A percentile compares a stretch with the other conserved stretches of the same genome.
Conservation (phyloP, 2,113 vertebrate genomes). For the Labeo rohita region DNA sequence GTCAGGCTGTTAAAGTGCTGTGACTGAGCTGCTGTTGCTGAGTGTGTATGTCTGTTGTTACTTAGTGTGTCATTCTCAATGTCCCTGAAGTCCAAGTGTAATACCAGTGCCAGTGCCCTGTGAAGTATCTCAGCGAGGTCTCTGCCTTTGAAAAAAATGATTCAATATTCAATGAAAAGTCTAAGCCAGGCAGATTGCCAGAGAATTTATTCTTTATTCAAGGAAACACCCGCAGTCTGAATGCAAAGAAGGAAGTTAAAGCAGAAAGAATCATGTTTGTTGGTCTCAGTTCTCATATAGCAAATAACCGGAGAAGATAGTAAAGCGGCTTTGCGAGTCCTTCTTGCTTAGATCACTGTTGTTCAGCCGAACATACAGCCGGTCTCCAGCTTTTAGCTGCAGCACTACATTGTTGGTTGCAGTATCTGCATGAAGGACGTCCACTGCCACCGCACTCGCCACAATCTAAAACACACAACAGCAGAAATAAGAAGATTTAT, state of each 20-base stretch:
- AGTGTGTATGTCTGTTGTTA: neutral
- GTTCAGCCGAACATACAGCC: slow-evolving; percentile 45
- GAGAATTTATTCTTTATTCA: slow-evolving; percentile 42
- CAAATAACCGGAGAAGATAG: slow-evolving; percentile 55
- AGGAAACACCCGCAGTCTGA: neutral
- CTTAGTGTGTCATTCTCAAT: neutral
- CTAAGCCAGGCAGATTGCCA: slow-evolving; percentile 28
- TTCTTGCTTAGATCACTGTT: slow-evolving; percentile 35
- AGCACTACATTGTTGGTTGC: slow-evolving; percentile 53
- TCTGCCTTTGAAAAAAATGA: slow-evolving; percentile 31
- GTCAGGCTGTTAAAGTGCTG: neutral
- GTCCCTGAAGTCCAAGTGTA: neutral
- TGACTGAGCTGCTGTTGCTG: neutral
- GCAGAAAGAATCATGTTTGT: neutral
- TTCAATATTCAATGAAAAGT: slow-evolving; percentile 40
- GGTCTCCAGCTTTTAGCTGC: slow-evolving; percentile 43
- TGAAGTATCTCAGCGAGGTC: slow-evolving; percentile 32
- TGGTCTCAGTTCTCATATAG: slow-evolving; percentile 48
- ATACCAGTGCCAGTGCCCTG: slow-evolving; percentile 16
- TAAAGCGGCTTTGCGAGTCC: slow-evolving; percentile 46
- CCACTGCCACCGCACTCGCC: slow-evolving; percentile 53
- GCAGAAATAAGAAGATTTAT: neutral
- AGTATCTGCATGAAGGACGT: slow-evolving; percentile 49
- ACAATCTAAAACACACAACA: slow-evolving; percentile 46
- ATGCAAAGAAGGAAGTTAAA: slow-evolving; percentile 25